These are phyloP conservation scores for Brachycybe producta DNA, from an alignment of 2,888 invertebrate genomes.

Conservation along the genomic window DNA sequence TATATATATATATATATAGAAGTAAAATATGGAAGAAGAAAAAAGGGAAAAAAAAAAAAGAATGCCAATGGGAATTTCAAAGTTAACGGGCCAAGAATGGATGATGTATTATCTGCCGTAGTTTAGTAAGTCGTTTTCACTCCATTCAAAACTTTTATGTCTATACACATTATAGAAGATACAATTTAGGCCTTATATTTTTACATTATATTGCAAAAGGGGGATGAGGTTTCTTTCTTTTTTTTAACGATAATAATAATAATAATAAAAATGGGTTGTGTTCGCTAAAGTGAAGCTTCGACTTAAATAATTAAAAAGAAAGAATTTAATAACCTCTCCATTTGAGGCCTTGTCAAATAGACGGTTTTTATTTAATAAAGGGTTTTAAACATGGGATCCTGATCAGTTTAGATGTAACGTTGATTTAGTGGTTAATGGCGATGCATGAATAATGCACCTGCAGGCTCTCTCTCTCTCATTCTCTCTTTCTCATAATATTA, in stretches of 20 bases:
- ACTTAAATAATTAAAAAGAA: constrained; percentile 18
- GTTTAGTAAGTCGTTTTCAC: constrained; percentile 7
- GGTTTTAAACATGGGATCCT: constrained; percentile 9
- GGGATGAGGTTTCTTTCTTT: too few relatives aligned
- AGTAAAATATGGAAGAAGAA: too few relatives aligned
- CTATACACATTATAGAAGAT: too few relatives aligned
- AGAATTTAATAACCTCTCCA: constrained; percentile 17
- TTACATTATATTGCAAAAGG: too few relatives aligned
- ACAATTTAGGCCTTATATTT: too few relatives aligned
- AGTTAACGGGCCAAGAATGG: constrained; percentile 8
- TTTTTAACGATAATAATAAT: too few relatives aligned
- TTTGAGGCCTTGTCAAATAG: constrained; percentile 15
- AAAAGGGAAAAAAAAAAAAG: too few relatives aligned
- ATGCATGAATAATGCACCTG: constrained; percentile 18
- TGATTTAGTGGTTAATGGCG: constrained; percentile 17
- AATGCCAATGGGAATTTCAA: neutral
- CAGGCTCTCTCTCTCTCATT: too few relatives aligned
- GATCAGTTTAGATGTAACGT: constrained; percentile 15
- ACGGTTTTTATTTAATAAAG: constrained; percentile 11
- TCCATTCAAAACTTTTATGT: too few relatives aligned
- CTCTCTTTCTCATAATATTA: too few relatives aligned
- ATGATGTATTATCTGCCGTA: constrained; percentile 10
- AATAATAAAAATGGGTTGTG: too few relatives aligned
- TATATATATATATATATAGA: neutral
- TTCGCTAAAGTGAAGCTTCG: too few relatives aligned